Percentiles rank a stretch among this genome's conserved stretches.
Evolutionary conservation across 2,888 invertebrate species (phyloP).

Genomic region (Busseola fusca): DNA sequence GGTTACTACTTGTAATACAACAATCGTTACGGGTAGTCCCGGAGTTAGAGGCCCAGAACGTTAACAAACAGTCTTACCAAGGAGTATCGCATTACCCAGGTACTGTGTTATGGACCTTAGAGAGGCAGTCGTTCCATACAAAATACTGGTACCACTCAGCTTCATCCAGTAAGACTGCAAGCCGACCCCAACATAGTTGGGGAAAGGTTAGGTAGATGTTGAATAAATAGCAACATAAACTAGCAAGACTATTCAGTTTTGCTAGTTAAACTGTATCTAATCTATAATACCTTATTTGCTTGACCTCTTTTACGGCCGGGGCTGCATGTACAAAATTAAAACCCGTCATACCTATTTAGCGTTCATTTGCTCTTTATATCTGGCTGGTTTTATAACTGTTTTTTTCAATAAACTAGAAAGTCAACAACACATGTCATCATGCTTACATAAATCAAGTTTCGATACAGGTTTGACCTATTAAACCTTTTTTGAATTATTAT

Average conservation of each 20-base stretch:
- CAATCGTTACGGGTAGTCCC: neutral
- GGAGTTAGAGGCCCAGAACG: neutral
- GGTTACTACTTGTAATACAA: no score
- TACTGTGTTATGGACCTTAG: neutral
- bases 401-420: neutral
- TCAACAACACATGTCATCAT: no score
- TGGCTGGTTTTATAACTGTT: neutral
- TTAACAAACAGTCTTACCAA: neutral
- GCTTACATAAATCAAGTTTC: neutral
- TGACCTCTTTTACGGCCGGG: neutral
- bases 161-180: neutral
- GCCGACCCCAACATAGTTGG: neutral
- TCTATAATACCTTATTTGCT: neutral
- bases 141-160: neutral
- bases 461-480: neutral
- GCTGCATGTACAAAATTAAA: slow-evolving; percentile 1
- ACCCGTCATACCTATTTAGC: neutral
- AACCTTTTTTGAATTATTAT: neutral
- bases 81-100: neutral
- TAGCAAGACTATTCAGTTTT: neutral
- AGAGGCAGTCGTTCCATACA: neutral
- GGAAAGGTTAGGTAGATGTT: neutral
- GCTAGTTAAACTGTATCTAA: neutral
- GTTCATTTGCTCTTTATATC: slow-evolving; percentile 12
- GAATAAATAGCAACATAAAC: neutral